phyloP scores from a whole-genome alignment of 1,140 invertebrate species.

The Antheraea mylitta region DNA sequence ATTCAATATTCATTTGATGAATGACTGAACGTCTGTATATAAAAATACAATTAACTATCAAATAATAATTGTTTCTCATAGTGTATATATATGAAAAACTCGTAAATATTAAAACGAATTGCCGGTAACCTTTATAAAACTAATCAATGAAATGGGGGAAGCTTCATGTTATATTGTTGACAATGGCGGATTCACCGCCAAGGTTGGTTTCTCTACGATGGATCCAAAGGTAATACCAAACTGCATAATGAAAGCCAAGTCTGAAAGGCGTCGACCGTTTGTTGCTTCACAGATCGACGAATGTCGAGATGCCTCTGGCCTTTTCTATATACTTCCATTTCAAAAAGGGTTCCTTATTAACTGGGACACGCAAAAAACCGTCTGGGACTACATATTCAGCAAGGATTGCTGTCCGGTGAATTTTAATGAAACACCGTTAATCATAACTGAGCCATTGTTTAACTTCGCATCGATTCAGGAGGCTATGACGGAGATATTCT shows the following conservation, averaged over 20 bases:
- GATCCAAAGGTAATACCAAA: conserved; percentile 93
- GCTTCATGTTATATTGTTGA: conserved; percentile 86
- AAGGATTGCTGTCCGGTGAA: conserved; percentile 91
- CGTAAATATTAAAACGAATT: not conserved
- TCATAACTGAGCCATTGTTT: conserved; percentile 96
- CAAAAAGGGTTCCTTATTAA: conserved; percentile 97
- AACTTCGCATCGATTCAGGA: conserved; percentile 97
- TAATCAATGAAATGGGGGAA: conserved; percentile 49
- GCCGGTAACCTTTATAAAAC: conserved; percentile 43
- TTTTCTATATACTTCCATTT: conserved; percentile 96
- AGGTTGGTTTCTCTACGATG: conserved; percentile 87
- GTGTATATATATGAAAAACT: not conserved
- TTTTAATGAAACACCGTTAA: conserved; percentile 88
- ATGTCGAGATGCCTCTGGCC: conserved; percentile 95
- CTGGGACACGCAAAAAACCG: conserved; percentile 96
- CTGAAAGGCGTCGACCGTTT: conserved; percentile 94
- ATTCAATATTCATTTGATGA: no score
- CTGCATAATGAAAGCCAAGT: conserved; percentile 98
- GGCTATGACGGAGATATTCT: conserved; percentile 96
- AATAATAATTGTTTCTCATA: not conserved
- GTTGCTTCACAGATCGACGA: conserved; percentile 91
- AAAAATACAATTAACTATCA: not conserved
- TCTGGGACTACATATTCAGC: conserved; percentile 98
- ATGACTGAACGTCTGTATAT: no score
- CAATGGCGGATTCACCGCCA: conserved; percentile 92